These are phyloP conservation scores for Oscheius myriophilus DNA, from an alignment of 2,888 invertebrate species.

Conservation along the genomic window DNA sequence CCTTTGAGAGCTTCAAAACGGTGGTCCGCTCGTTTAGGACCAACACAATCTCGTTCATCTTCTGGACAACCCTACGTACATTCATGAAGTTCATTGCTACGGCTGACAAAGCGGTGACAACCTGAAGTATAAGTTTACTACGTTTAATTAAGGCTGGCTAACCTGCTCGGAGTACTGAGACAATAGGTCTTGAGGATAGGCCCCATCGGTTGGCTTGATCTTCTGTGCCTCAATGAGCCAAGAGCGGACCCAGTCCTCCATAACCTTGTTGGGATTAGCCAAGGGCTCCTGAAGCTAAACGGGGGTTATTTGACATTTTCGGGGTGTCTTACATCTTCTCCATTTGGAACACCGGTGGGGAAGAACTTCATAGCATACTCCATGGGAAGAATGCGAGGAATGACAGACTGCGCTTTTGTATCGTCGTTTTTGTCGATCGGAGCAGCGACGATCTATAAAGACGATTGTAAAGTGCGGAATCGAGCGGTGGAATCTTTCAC, in stretches of 20 bases:
- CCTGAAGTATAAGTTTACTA: too few relatives aligned
- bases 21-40: not conserved
- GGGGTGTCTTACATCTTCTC: too few relatives aligned
- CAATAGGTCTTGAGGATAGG: conserved; percentile 5
- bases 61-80: conserved; percentile 23
- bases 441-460: conserved; percentile 19
- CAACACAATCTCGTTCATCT: not conserved
- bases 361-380: conserved; percentile 39
- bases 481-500: too few relatives aligned
- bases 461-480: conserved; percentile 7
- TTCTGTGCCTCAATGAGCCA: conserved; percentile 18
- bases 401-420: not conserved
- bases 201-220: not conserved
- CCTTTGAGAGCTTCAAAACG: not conserved
- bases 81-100: conserved; percentile 50
- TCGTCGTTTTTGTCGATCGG: too few relatives aligned
- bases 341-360: conserved; percentile 5
- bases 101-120: conserved; percentile 37
- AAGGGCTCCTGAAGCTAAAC: not conserved
- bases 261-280: not conserved
- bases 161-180: conserved; percentile 18
- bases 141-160: conserved; percentile 3
- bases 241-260: conserved; percentile 24
- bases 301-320: too few relatives aligned
- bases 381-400: conserved; percentile 34